These are phyloP conservation scores for Ditylenchus weischeri DNA, from an alignment of 2,888 invertebrate genomes.

Conservation along the genomic window DNA sequence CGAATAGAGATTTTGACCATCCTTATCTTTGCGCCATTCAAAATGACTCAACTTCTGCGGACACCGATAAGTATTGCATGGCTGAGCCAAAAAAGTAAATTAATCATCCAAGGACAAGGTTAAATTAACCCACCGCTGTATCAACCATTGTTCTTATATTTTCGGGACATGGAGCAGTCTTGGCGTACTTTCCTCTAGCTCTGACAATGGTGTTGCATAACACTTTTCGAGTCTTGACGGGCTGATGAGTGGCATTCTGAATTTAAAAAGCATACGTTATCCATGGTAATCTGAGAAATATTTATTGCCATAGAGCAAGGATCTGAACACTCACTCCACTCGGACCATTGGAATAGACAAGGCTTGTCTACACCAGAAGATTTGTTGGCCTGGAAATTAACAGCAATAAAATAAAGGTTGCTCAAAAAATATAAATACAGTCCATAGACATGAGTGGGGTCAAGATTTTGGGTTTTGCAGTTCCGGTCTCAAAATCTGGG, in stretches of 20 bases:
- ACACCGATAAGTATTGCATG: constrained; percentile 4
- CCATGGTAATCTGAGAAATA: background rate
- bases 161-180: background rate
- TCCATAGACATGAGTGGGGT: too few relatives aligned
- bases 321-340: constrained; percentile 3
- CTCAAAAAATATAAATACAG: too few relatives aligned
- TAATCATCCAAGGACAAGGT: background rate
- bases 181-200: constrained; percentile 3
- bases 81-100: background rate
- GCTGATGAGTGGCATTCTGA: background rate
- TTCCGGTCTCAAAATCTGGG: too few relatives aligned
- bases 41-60: too few relatives aligned
- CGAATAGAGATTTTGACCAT: too few relatives aligned
- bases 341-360: constrained; percentile 1
- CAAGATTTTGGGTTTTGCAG: too few relatives aligned
- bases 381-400: too few relatives aligned
- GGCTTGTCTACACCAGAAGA: background rate
- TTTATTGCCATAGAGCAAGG: background rate
- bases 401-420: too few relatives aligned
- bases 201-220: background rate
- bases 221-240: constrained; percentile 1
- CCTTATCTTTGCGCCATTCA: too few relatives aligned
- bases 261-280: background rate
- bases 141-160: background rate
- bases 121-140: background rate